phyloP scores from a whole-genome alignment of 2,797 vertebrate species.

The Crenichthys baileyi region DNA sequence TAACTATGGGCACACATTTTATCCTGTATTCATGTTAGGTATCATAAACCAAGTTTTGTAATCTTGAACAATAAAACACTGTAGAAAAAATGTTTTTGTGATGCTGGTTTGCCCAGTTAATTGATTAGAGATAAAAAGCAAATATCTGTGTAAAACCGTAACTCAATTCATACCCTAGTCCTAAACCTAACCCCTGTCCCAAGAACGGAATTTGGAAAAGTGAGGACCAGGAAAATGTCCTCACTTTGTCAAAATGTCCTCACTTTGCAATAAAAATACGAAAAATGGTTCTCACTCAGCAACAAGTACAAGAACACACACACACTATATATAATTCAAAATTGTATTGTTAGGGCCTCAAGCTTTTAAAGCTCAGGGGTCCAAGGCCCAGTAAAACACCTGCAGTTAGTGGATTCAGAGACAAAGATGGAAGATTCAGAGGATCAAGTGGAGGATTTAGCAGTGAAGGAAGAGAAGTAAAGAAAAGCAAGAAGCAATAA shows the following conservation, averaged over 20 bases:
- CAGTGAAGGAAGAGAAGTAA: not conserved
- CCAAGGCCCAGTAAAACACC: slow-evolving; percentile 22
- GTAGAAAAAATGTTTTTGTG: too few relatives aligned
- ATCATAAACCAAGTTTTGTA: not conserved
- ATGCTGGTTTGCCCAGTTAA: too few relatives aligned
- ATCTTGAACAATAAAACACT: not conserved
- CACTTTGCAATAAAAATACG: too few relatives aligned
- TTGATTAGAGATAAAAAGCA: too few relatives aligned
- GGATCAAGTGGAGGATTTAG: slow-evolving; percentile 11
- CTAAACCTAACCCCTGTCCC: too few relatives aligned
- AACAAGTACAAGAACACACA: too few relatives aligned
- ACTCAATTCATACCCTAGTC: too few relatives aligned
- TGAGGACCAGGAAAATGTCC: too few relatives aligned
- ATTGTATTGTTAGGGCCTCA: not conserved
- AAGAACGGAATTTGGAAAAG: too few relatives aligned
- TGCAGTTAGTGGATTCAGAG: slow-evolving; percentile 19
- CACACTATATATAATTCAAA: not conserved
- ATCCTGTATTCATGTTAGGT: not conserved
- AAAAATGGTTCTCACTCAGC: too few relatives aligned
- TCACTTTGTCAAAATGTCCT: too few relatives aligned
- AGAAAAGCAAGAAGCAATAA: not conserved
- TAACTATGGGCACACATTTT: not conserved
- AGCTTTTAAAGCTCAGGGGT: not conserved
- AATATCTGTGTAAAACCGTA: not conserved
- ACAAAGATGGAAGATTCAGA: slow-evolving; percentile 12